These are phyloP conservation scores for Sitobion miscanthi DNA, from an alignment of 1,140 invertebrate species.

Conservation along the genomic window DNA sequence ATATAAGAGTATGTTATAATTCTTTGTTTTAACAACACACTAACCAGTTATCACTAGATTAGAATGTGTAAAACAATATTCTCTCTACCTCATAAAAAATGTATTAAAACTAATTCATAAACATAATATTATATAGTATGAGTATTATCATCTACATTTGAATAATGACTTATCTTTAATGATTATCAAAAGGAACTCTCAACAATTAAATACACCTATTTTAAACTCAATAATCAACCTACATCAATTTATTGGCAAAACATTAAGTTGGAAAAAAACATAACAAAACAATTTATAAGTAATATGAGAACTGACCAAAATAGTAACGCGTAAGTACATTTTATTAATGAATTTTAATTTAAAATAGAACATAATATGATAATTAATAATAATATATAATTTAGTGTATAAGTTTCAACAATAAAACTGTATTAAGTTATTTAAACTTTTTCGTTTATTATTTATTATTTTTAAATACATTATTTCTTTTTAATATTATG, in stretches of 20 bases:
- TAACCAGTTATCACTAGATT: not conserved
- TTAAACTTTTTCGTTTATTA: not conserved
- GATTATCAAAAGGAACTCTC: not conserved
- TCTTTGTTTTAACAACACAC: slow-evolving; percentile 13
- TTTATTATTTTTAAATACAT: not conserved
- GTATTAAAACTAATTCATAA: not conserved
- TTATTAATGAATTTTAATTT: not conserved
- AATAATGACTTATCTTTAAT: not conserved
- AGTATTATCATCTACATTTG: not conserved
- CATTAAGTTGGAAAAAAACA: not conserved
- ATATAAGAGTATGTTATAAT: slow-evolving; percentile 8
- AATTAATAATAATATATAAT: too few relatives aligned
- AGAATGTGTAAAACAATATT: slow-evolving; percentile 16
- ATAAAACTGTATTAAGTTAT: not conserved
- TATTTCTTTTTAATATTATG: not conserved
- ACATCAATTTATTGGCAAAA: not conserved
- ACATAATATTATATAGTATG: not conserved
- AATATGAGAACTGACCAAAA: not conserved
- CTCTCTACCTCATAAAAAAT: not conserved
- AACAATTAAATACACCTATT: not conserved
- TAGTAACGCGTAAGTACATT: not conserved
- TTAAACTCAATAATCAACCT: not conserved
- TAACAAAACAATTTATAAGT: not conserved
- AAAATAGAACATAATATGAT: not conserved
- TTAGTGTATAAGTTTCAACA: not conserved